Base-by-base conservation (phyloP, 2,797 vertebrate species). In the Chiloscyllium punctatum region DNA sequence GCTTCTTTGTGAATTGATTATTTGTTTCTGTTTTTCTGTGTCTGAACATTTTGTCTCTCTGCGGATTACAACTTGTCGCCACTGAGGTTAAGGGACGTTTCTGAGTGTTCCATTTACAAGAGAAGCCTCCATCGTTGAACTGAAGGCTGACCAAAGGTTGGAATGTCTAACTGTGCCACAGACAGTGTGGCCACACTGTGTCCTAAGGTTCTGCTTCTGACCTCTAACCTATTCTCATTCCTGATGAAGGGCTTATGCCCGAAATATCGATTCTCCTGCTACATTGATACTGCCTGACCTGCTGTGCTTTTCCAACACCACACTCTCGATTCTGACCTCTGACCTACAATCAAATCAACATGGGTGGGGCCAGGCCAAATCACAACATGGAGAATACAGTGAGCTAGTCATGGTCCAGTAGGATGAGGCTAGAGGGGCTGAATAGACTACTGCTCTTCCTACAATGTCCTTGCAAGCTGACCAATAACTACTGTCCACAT, bases 31-130 rank as follows among this genome's bases (percentile, higher is more conserved):
- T 69, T 92, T 69, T 92, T 62, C 62, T 68, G n/a, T 11, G 21
- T 92, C 90, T 69, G 90, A 92, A 92, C n/a, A 92, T 92, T 92
- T 92, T 42, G 88, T 91, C 21, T 37, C 90, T 92, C 16, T 92
- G 62, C 37, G 62, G 62, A n/a, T 92, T 23, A 68, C 21, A 68
- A 15, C 30, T 66, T 4, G 33, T 16, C 42, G 90, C 37, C 42
- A 37, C 62, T 92, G 90, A 69, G 62, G 62, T 92, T 69, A 92
- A 68, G n/a, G 62, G n/a, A 42, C 21, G 1, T 23, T 42, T 62
- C n/a, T 42, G 2, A 92, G 68, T 92, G 62, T 37, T 92, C 9
- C 37, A 92, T 42, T 68, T 23, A 92, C 2, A 42, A 25, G 62
- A 68, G 62, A 13, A 16, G 57, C 30, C 57, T 0, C 16, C 88